Percentiles rank a stretch among this genome's conserved stretches.
Conservation (phyloP, 2,797 vertebrate genomes). For the Amblyopsis hoosieri region DNA sequence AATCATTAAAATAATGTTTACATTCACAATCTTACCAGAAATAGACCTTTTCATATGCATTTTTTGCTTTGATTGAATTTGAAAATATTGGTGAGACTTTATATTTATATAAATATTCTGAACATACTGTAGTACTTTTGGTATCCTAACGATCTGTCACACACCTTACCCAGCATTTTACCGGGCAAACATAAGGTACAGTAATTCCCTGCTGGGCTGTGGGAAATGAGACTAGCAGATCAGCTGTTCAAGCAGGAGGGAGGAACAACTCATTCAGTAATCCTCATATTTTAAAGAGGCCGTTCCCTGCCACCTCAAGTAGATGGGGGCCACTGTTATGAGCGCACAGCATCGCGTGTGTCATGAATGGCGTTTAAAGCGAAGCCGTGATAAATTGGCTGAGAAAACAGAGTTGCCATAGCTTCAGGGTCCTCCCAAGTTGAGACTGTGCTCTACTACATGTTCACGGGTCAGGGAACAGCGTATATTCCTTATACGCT, state of each 20-base stretch:
- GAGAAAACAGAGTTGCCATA: constrained; percentile 56
- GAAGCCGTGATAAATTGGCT: constrained; percentile 56
- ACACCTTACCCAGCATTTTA: constrained; percentile 24
- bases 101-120: constrained; percentile 2
- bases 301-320: constrained; percentile 28
- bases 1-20: constrained; percentile 49
- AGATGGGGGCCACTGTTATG: constrained; percentile 13
- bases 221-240: constrained; percentile 27
- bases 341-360: constrained; percentile 23
- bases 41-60: constrained; percentile 28
- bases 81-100: neutral
- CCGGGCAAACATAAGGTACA: constrained; percentile 21
- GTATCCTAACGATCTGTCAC: constrained; percentile 7
- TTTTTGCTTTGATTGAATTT: constrained; percentile 27
- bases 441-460: constrained; percentile 37
- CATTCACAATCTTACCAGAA: constrained; percentile 25
- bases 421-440: constrained; percentile 42
- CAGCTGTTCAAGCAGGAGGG: constrained; percentile 7
- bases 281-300: constrained; percentile 41
- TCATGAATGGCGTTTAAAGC: constrained; percentile 42
- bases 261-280: constrained; percentile 29
- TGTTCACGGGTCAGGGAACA: constrained; percentile 31
- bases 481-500: constrained; percentile 29
- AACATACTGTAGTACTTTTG: constrained; percentile 1
- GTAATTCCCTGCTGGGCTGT: constrained; percentile 21